phyloP scores from a whole-genome alignment of 92 coral and sea anemone species.

The Epizoanthus scotinus region DNA sequence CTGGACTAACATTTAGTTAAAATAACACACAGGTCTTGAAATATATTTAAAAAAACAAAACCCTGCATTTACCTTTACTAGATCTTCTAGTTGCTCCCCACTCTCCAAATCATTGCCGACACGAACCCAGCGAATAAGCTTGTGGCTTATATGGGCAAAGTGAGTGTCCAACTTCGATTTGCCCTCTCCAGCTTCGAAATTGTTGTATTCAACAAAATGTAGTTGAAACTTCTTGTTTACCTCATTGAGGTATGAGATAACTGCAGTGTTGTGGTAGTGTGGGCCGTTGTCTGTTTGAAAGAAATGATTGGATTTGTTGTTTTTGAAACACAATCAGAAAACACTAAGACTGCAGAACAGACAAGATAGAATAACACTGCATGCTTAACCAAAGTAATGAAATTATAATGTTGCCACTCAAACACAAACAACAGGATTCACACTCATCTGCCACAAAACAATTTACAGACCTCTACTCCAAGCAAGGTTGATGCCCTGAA shows the following conservation, averaged over 20 bases:
- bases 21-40: neutral
- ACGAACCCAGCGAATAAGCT: constrained; percentile 48
- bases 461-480: too few relatives aligned
- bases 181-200: constrained; percentile 55
- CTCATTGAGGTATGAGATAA: constrained; percentile 36
- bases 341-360: neutral
- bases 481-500: too few relatives aligned
- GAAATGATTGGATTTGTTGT: neutral
- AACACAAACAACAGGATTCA: too few relatives aligned
- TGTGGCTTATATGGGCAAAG: constrained; percentile 57
- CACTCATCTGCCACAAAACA: too few relatives aligned
- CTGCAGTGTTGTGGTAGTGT: constrained; percentile 52
- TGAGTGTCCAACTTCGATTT: constrained; percentile 45
- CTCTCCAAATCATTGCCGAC: constrained; percentile 48
- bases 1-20: neutral
- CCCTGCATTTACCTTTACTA: constrained; percentile 31
- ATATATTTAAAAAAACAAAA: neutral
- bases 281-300: constrained; percentile 53
- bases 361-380: neutral
- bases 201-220: constrained; percentile 33
- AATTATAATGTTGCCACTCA: too few relatives aligned
- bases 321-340: neutral
- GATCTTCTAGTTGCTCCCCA: constrained; percentile 39
- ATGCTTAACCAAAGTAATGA: too few relatives aligned
- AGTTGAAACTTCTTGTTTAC: constrained; percentile 32